These are phyloP conservation scores for Zaprionus inermis DNA, from an alignment of 1,140 invertebrate genomes.

Conservation along the genomic window DNA sequence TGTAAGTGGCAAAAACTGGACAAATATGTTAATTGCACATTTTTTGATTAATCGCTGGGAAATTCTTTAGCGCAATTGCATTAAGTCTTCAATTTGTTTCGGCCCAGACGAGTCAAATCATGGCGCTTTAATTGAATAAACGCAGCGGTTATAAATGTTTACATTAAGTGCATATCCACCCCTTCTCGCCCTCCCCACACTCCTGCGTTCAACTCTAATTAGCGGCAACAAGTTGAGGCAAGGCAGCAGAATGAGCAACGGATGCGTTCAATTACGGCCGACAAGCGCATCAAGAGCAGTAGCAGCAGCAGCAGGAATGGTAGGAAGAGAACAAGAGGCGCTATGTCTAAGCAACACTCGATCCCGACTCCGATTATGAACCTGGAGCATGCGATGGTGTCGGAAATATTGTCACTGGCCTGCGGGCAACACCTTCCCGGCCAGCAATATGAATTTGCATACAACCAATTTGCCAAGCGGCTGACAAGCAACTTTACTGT, in stretches of 20 bases:
- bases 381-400: slow-evolving; percentile 49
- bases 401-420: slow-evolving; percentile 71
- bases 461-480: slow-evolving; percentile 29
- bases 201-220: slow-evolving; percentile 66
- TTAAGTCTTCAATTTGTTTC: slow-evolving; percentile 57
- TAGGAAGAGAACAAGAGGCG: slow-evolving; percentile 15
- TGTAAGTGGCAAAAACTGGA: not conserved
- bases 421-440: slow-evolving; percentile 51
- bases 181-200: slow-evolving; percentile 4
- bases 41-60: slow-evolving; percentile 49
- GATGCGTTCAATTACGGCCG: slow-evolving; percentile 67
- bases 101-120: slow-evolving; percentile 39
- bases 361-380: not conserved
- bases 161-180: slow-evolving; percentile 51
- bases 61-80: slow-evolving; percentile 52
- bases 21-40: slow-evolving; percentile 22
- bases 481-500: slow-evolving; percentile 16
- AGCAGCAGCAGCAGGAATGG: not conserved
- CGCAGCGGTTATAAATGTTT: slow-evolving; percentile 74
- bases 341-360: slow-evolving; percentile 27
- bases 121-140: slow-evolving; percentile 75
- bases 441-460: slow-evolving; percentile 38
- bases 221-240: slow-evolving; percentile 65
- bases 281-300: slow-evolving; percentile 7
- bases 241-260: slow-evolving; percentile 50